A percentile compares a stretch with the other conserved stretches of the same genome.
phyloP scores from a whole-genome alignment of 2,888 invertebrate species.

The Leuctra nigra region DNA sequence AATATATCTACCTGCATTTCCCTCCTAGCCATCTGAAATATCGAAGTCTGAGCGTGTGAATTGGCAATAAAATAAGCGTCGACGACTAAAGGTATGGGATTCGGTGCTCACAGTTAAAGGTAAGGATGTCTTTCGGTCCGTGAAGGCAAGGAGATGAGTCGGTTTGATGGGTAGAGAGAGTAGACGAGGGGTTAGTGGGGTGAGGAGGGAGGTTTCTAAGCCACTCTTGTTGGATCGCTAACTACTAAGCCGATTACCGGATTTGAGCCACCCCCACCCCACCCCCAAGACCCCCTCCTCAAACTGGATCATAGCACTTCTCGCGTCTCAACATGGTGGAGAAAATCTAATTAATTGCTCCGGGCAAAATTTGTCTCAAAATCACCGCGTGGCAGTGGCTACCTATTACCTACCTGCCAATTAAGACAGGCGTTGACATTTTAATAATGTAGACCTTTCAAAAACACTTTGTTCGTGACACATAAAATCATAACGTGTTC shows the following conservation, averaged over 20 bases:
- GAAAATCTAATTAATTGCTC: conserved; percentile 17
- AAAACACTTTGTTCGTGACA: no score
- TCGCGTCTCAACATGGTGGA: conserved; percentile 15
- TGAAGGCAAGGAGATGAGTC: background rate
- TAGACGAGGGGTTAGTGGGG: background rate
- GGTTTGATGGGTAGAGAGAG: no score
- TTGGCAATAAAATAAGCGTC: background rate
- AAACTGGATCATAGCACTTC: conserved; percentile 12
- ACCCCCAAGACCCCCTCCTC: background rate
- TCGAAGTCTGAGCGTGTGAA: background rate
- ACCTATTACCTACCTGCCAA: no score
- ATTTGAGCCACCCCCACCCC: conserved; percentile 19
- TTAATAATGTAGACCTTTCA: no score
- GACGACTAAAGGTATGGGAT: background rate
- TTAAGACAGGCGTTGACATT: no score
- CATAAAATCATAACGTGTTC: no score
- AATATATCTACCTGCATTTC: no score
- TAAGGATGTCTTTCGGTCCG: background rate
- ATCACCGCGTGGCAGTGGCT: conserved; percentile 10
- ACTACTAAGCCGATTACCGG: conserved; percentile 23
- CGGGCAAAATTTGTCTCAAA: conserved; percentile 8
- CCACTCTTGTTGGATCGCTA: conserved; percentile 13
- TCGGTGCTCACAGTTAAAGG: no score
- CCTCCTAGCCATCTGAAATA: no score
- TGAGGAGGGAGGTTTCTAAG: conserved; percentile 1